A percentile compares a stretch with the other conserved stretches of the same genome.
Evolutionary conservation across 2,113 vertebrate species (phyloP).

Genomic region (Dasyornis broadbenti): DNA sequence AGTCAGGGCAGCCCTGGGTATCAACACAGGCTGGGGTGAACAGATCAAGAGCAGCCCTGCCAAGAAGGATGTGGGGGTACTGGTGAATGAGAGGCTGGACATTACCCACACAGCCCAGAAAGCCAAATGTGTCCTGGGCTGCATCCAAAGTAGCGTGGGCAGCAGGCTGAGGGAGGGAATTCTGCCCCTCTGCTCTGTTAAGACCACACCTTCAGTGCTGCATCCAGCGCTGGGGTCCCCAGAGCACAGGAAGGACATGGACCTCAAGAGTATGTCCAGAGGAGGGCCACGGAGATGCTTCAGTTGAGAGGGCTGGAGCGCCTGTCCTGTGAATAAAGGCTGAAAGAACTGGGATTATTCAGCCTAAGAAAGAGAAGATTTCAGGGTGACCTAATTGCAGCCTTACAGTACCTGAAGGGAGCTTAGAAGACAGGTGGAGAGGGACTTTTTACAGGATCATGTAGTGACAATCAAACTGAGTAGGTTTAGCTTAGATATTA

Average conservation of each 20-base stretch:
- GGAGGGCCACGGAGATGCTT: neutral
- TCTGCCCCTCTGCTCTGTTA: neutral
- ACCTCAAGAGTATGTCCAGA: neutral
- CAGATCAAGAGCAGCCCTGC: neutral
- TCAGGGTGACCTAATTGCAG: neutral
- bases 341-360: neutral
- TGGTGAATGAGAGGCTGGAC: neutral
- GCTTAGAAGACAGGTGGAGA: neutral
- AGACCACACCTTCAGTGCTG: neutral
- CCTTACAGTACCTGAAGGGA: neutral
- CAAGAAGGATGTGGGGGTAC: neutral
- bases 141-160: neutral
- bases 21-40: neutral
- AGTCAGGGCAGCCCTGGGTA: fast-evolving
- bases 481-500: neutral
- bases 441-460: neutral
- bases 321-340: neutral
- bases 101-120: neutral
- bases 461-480: neutral
- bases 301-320: neutral
- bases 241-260: neutral
- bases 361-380: neutral
- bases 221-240: neutral
- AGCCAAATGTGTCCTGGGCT: neutral
- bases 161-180: neutral